Evolutionary conservation across 2,888 invertebrate genomes (phyloP).

Genomic region (Torymus texanus): DNA sequence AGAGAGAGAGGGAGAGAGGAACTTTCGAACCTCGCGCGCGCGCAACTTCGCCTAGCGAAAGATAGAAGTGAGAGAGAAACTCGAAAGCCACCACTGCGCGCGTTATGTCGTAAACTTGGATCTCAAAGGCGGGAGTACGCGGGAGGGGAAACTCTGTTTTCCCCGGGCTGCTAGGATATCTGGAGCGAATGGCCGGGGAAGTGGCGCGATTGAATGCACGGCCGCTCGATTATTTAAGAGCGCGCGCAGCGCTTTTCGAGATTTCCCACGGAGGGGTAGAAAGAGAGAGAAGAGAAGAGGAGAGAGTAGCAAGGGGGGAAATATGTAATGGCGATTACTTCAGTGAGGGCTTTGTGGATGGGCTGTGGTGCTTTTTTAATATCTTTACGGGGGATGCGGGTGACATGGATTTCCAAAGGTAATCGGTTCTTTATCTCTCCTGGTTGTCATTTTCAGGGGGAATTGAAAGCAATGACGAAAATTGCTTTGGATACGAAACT

Average conservation of each 20-base stretch:
- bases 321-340: too few relatives aligned
- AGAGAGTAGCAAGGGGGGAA: neutral
- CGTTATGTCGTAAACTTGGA: conserved; percentile 51
- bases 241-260: conserved; percentile 26
- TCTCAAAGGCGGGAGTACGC: conserved; percentile 21
- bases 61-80: conserved; percentile 19
- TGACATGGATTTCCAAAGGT: too few relatives aligned
- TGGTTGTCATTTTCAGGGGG: too few relatives aligned
- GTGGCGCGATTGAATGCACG: conserved; percentile 60
- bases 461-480: too few relatives aligned
- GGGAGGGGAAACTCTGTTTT: neutral
- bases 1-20: neutral
- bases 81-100: conserved; percentile 17
- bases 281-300: neutral
- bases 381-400: too few relatives aligned
- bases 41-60: neutral
- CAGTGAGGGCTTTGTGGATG: too few relatives aligned
- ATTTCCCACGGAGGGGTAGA: conserved; percentile 3
- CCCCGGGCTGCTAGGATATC: conserved; percentile 47
- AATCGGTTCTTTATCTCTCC: too few relatives aligned
- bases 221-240: conserved; percentile 60
- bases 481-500: too few relatives aligned
- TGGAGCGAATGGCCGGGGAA: conserved; percentile 55
- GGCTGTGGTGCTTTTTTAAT: too few relatives aligned
- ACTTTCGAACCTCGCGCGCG: conserved; percentile 18